A percentile compares a stretch with the other conserved stretches of the same genome.
Conservation (phyloP, 2,888 invertebrate species). For the Polymixis flavicincta region DNA sequence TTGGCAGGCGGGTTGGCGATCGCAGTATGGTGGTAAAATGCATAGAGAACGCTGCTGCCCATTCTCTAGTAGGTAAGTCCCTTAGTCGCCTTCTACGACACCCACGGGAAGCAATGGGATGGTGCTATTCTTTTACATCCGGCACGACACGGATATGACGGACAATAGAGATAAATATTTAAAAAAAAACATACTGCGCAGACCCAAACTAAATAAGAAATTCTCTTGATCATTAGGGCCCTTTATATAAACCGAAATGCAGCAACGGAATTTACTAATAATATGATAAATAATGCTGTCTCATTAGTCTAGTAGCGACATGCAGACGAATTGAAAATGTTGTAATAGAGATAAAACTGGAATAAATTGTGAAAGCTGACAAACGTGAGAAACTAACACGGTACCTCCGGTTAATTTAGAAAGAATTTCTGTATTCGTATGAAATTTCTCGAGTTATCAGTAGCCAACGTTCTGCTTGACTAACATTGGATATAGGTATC, state of each 20-base stretch:
- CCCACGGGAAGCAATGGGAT: no score
- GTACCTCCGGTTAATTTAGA: constrained; percentile 54
- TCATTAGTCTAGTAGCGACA: constrained; percentile 56
- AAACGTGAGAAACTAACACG: constrained; percentile 62
- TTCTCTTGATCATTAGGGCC: constrained; percentile 5
- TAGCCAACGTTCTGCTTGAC: constrained; percentile 35
- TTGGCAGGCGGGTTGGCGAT: no score
- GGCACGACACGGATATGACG: no score
- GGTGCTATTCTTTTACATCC: no score
- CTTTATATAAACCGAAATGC: constrained; percentile 20
- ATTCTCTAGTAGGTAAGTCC: no score
- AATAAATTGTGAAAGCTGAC: constrained; percentile 66
- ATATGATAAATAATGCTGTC: constrained; percentile 48
- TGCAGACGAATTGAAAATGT: constrained; percentile 60
- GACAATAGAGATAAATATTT: background rate
- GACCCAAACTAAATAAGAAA: background rate
- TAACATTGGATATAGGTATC: constrained; percentile 41
- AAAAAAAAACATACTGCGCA: background rate
- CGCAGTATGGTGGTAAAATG: no score
- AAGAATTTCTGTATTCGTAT: constrained; percentile 55
- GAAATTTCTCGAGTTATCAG: constrained; percentile 46
- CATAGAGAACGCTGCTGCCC: no score
- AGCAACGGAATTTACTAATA: constrained; percentile 25
- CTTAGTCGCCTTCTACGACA: no score
- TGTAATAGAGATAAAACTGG: constrained; percentile 62